Evolutionary conservation across 2,888 invertebrate species (phyloP).

Genomic region (Dasypolia templi): DNA sequence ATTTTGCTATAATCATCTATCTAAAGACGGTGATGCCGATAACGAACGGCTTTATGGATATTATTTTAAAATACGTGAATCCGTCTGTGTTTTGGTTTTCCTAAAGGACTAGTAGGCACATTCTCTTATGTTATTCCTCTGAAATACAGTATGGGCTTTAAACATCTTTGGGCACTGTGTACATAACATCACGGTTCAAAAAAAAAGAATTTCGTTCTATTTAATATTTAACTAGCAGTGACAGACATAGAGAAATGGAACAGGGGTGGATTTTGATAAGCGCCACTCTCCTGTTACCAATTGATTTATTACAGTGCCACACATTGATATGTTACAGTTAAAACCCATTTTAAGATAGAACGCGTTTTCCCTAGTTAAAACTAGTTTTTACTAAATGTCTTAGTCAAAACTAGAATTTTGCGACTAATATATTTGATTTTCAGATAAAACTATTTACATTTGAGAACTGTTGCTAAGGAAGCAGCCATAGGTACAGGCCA

Average conservation of each 20-base stretch:
- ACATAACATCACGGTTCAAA: neutral
- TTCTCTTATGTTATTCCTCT: neutral
- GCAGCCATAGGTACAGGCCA: too few species aligned
- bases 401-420: too few species aligned
- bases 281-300: slow-evolving; percentile 17
- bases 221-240: slow-evolving; percentile 45
- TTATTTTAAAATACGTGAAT: neutral
- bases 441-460: too few species aligned
- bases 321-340: slow-evolving; percentile 9
- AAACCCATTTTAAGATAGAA: too few species aligned
- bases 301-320: slow-evolving; percentile 30
- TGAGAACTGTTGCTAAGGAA: too few species aligned
- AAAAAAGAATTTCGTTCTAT: slow-evolving; percentile 5
- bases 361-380: too few species aligned
- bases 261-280: slow-evolving; percentile 21
- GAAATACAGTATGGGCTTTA: neutral
- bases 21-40: neutral
- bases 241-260: slow-evolving; percentile 35
- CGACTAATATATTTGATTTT: too few species aligned
- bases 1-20: neutral
- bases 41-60: neutral
- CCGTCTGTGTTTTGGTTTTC: neutral
- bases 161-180: neutral
- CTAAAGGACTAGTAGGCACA: neutral
- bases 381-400: too few species aligned